phyloP scores from a whole-genome alignment of 2,113 vertebrate species.

The Labrus mixtus region DNA sequence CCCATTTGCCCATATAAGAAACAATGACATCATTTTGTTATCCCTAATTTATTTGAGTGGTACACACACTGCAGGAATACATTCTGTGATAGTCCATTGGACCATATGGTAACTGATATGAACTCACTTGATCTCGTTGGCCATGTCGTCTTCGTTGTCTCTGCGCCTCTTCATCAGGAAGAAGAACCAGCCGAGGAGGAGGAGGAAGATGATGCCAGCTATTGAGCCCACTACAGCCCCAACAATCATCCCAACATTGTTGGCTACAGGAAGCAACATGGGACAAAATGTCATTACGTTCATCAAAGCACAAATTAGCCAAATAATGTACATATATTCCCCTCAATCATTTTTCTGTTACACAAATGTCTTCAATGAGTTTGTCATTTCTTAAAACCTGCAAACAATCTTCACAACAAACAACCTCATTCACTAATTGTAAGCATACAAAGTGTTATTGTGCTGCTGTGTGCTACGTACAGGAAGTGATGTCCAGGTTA shows the following conservation, averaged over 20 bases:
- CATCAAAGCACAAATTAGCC: neutral
- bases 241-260: conserved; percentile 82
- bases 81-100: no score
- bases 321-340: no score
- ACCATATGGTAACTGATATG: neutral
- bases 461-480: conserved; percentile 76
- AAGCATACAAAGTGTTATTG: no score
- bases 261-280: conserved; percentile 58
- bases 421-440: no score
- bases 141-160: conserved; percentile 85
- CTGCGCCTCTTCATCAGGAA: conserved; percentile 80
- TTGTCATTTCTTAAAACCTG: no score
- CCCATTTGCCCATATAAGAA: no score
- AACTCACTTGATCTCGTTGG: conserved; percentile 94
- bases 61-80: no score
- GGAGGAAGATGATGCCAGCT: conserved; percentile 81
- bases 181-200: conserved; percentile 71
- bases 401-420: no score
- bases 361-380: no score
- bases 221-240: conserved; percentile 88
- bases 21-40: no score
- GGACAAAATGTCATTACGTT: conserved; percentile 1
- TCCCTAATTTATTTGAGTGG: no score
- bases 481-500: conserved; percentile 85
- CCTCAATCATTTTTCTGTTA: neutral